phyloP scores from a whole-genome alignment of 30 jellyfish, hydroid and myxozoan genomes.

The Aurelia aurita complex sp. Pacific region DNA sequence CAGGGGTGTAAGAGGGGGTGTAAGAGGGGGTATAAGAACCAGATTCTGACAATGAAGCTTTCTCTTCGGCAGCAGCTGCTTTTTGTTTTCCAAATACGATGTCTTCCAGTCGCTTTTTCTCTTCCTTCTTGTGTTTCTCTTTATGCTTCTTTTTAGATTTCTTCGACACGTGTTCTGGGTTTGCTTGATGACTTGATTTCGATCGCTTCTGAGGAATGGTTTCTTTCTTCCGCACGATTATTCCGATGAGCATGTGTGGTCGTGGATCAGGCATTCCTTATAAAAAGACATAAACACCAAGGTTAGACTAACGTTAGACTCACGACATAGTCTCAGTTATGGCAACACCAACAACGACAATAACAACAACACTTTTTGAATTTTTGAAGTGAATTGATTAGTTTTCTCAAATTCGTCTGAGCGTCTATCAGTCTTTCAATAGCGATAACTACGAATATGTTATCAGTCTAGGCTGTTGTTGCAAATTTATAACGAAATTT shows the following conservation, averaged over 20 bases:
- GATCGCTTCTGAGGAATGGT: conserved; percentile 37
- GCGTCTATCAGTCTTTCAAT: too few relatives aligned
- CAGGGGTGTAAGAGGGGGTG: conserved; percentile 63
- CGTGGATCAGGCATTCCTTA: conserved; percentile 95
- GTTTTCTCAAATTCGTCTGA: too few relatives aligned
- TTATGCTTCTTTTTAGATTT: conserved; percentile 48
- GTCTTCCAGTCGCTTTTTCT: conserved; percentile 47
- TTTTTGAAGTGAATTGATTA: too few relatives aligned
- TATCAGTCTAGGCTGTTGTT: too few relatives aligned
- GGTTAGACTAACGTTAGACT: too few relatives aligned
- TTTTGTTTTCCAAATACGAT: conserved; percentile 55
- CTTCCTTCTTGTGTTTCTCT: conserved; percentile 32
- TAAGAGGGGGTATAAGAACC: conserved; percentile 33
- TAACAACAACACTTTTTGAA: too few relatives aligned
- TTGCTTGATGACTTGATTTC: conserved; percentile 48
- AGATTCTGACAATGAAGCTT: conserved; percentile 44
- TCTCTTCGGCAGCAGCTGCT: conserved; percentile 6
- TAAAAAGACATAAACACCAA: neutral
- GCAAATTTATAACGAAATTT: too few relatives aligned
- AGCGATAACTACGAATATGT: too few relatives aligned
- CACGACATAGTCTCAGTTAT: too few relatives aligned
- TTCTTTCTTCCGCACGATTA: conserved; percentile 67
- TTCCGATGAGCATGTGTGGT: conserved; percentile 97
- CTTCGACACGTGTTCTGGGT: conserved; percentile 36
- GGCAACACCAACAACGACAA: too few relatives aligned